Base-by-base conservation (phyloP, 1,140 invertebrate genomes). In the Drosophila trapezifrons region DNA sequence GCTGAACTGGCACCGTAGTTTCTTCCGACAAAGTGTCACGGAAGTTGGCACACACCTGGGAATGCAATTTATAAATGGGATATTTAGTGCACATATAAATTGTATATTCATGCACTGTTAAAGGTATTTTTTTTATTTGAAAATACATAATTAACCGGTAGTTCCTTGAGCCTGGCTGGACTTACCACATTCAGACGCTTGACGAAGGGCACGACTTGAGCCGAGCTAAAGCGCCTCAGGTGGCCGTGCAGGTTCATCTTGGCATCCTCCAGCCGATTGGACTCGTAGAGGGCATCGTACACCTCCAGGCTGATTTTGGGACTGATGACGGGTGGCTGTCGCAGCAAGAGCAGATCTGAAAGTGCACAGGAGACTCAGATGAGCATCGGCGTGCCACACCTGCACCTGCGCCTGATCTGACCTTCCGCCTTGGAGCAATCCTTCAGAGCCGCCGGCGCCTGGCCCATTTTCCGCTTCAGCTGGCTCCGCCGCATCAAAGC, bases 261-360 rank as follows among this genome's bases (percentile, higher is more conserved):
- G 25, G 69, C 10, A 8, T 89, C 57, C 49, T 91, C 90, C 35
- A 91, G 74, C 4, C 63, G 62, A 47, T 90, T 91, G 4, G 78
- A 72, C 22, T 90, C 87, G 25, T 90, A 83, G 0, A 91, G 58
- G 0, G 71, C 63, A 49, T 89, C 67, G 17, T 72, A 78, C 13
- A 86, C 69, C 46, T 87, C 78, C 40, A 85, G 20, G 8, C 66
- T 52, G 7, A 79, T 13, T 13, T 66, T 42, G 8, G 51, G 20
- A 46, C 52, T 42, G 6, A 9, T 40, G 1, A n/a, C 15, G 2
- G 29, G 18, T 7, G 47, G 49, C 12, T 40, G 20, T 6, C 7
- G 6, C 0, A 0, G 15, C 4, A 6, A 18, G 10, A 72, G 12
- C 9, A 76, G 57, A 25, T 8, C 83, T 86, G 37, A 0, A 38